A percentile compares a stretch with the other conserved stretches of the same genome.
Evolutionary conservation across 2,113 vertebrate genomes (phyloP).

Genomic region (Ageneiosus marmoratus): DNA sequence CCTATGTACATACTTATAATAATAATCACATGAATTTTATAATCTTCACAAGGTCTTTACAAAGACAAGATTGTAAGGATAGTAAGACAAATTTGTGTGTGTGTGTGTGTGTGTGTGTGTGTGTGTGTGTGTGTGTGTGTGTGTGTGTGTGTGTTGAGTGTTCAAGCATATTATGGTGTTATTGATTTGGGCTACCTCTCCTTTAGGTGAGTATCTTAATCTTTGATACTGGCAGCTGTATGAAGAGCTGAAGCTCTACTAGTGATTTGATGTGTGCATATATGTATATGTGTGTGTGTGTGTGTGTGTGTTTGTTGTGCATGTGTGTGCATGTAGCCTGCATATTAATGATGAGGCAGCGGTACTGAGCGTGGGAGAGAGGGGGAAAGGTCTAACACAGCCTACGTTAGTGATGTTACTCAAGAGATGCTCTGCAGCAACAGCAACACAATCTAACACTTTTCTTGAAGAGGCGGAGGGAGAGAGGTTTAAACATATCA

Average conservation of each 20-base stretch:
- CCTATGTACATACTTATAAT: not conserved
- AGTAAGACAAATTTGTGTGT: not conserved
- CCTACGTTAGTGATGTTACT: slow-evolving; percentile 64
- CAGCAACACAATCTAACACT: slow-evolving; percentile 65
- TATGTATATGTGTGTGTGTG: slow-evolving; percentile 52
- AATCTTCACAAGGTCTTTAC: not conserved
- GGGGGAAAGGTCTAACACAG: slow-evolving; percentile 71
- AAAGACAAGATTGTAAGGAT: not conserved
- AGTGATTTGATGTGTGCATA: slow-evolving; percentile 70
- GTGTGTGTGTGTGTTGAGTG: slow-evolving; percentile 21
- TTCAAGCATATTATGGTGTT: slow-evolving; percentile 50
- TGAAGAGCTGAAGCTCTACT: slow-evolving; percentile 54
- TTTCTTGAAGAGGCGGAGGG: slow-evolving; percentile 52
- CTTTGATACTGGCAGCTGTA: slow-evolving; percentile 34
- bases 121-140: no score
- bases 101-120: no score
- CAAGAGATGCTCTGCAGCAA: slow-evolving; percentile 54
- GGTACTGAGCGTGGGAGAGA: slow-evolving; percentile 74
- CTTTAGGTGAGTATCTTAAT: slow-evolving; percentile 24
- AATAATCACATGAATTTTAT: not conserved
- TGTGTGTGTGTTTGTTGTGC: slow-evolving; percentile 56
- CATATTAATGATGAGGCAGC: slow-evolving; percentile 74
- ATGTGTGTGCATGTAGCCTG: slow-evolving; percentile 62
- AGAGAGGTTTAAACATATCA: slow-evolving; percentile 36
- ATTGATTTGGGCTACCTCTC: slow-evolving; percentile 17